Conservation (phyloP, 2,888 invertebrate species). For the Pinctada fucata region DNA sequence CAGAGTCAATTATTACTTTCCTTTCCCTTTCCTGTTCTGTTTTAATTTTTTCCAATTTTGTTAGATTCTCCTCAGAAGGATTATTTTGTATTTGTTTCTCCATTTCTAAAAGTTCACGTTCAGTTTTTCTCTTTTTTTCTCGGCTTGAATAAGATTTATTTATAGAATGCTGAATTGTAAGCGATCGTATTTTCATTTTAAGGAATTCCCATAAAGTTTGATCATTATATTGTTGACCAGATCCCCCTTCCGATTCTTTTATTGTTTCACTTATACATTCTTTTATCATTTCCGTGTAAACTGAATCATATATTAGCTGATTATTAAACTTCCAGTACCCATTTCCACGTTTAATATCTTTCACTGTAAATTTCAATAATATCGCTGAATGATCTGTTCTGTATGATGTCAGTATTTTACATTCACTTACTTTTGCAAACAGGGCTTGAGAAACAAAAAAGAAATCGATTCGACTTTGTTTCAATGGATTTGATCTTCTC, state of each 20-base stretch:
- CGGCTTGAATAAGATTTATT: too few species aligned
- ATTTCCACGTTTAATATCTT: constrained; percentile 6
- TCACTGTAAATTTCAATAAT: background rate
- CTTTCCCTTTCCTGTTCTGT: background rate
- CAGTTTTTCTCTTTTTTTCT: background rate
- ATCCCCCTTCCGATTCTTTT: background rate
- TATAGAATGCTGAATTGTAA: too few species aligned
- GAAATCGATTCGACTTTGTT: constrained; percentile 3
- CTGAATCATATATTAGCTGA: background rate
- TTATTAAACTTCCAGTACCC: background rate
- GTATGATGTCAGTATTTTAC: background rate
- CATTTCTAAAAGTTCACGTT: background rate
- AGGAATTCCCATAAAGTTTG: background rate
- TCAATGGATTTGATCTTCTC: background rate
- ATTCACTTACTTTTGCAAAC: background rate
- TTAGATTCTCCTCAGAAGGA: too few species aligned
- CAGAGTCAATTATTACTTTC: background rate
- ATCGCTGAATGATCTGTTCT: constrained; percentile 12
- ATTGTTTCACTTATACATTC: background rate
- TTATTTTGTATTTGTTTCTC: background rate
- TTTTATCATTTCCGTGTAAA: background rate
- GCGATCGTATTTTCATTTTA: background rate
- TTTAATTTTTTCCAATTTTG: background rate
- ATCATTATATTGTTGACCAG: background rate
- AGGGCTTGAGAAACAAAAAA: background rate